Base-by-base conservation (phyloP, 1,140 invertebrate genomes). In the Drosophila mayri region DNA sequence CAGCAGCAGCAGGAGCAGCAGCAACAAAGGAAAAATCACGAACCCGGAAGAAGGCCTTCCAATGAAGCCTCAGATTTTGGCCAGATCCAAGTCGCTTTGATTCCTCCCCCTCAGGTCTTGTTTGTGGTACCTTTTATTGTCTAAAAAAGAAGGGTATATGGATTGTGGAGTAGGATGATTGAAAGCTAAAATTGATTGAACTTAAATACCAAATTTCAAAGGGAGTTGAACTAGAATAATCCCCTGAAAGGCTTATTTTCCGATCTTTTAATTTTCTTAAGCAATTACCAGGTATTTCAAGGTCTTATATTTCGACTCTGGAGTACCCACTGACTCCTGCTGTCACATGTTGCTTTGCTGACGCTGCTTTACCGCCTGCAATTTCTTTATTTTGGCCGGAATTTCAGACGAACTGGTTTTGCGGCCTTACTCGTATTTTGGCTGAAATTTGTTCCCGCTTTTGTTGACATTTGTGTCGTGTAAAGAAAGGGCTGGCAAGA, bases 381-480 rank as follows among this genome's bases (percentile, higher is more conserved):
- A 88, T 87, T 88, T 90, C 85, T 90, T 88, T 77, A 88, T 88
- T 88, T 81, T 46, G 46, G 52, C 58, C 55, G 47, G 81, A 88
- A 88, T 88, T 77, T 86, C 49, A 49, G 25, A 20, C 46, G 30
- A 73, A 81, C 67, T 57, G 59, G 76, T 77, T 63, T 44, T 40
- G 16, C 28, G 10, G 35, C 3, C 50, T 32, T 49, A 47, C 6
- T 66, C 40, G 57, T 25, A 40, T 59, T 59, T 71, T 71, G 55
- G 32, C 25, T 57, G 38, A 87, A 88, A 88, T 88, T 88, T 88
- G 85, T 88, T 90, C 73, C 77, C 84, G 85, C 80, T 90, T 55
- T 55, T 80, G 84, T 88, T 88, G 84, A 88, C 84, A 90, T 81
- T 88, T 81, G 84, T 88, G 84, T 75, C 65, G 85, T 90, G 84